phyloP scores from a whole-genome alignment of 2,888 invertebrate genomes.

The Ellobium chinense region DNA sequence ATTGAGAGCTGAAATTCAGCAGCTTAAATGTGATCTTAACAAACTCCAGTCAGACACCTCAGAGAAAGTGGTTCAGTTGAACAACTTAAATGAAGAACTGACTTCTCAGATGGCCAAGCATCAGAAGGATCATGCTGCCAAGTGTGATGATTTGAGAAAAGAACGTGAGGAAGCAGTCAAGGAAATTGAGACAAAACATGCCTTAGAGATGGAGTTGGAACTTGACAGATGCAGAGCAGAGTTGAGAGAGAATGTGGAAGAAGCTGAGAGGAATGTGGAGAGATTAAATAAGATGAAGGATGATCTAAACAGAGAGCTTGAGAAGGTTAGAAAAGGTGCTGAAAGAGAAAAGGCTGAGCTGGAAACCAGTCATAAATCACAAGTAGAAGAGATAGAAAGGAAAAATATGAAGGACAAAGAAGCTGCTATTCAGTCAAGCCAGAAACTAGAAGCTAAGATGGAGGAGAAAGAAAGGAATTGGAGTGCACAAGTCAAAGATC shows the following conservation, averaged over 20 bases:
- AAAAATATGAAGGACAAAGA: constrained; percentile 63
- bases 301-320: constrained; percentile 27
- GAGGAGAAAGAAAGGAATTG: constrained; percentile 63
- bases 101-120: constrained; percentile 27
- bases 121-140: neutral
- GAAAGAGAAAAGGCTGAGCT: constrained; percentile 49
- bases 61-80: constrained; percentile 38
- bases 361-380: constrained; percentile 48
- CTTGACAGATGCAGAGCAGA: constrained; percentile 37
- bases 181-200: constrained; percentile 42
- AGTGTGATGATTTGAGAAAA: constrained; percentile 13
- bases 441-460: constrained; percentile 59
- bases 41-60: constrained; percentile 29
- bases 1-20: constrained; percentile 55
- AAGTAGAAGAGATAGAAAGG: constrained; percentile 58
- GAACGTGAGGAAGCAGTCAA: constrained; percentile 42
- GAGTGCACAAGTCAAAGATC: constrained; percentile 29
- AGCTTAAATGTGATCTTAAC: constrained; percentile 16
- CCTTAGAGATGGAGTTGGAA: constrained; percentile 42
- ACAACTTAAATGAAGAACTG: constrained; percentile 23
- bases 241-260: constrained; percentile 23
- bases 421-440: constrained; percentile 59
- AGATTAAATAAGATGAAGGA: constrained; percentile 20
- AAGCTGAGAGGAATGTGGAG: constrained; percentile 12
- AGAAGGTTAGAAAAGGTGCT: constrained; percentile 44